Conservation (phyloP, 2,888 invertebrate genomes). For the Platypus cylindrus region DNA sequence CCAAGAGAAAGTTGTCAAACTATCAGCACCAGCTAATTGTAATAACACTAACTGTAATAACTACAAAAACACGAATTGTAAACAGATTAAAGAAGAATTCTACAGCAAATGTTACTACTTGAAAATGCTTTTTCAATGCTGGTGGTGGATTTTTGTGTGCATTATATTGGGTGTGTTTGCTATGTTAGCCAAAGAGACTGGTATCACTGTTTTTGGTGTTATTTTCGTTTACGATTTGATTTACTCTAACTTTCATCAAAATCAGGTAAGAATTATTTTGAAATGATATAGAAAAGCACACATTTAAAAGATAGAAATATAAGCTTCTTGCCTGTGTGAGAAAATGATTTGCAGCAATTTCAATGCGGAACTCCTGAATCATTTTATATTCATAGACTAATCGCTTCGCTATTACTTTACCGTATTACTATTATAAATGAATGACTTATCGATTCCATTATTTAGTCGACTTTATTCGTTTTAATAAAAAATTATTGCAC, state of each 20-base stretch:
- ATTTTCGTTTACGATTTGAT: conserved; percentile 81
- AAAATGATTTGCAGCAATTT: too few relatives aligned
- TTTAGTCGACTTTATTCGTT: too few relatives aligned
- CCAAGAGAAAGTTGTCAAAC: conserved; percentile 21
- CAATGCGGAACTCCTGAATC: too few relatives aligned
- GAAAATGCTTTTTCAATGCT: conserved; percentile 33
- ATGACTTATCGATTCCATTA: too few relatives aligned
- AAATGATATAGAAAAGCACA: conserved; percentile 26
- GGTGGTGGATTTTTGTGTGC: conserved; percentile 49
- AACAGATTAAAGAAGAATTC: too few relatives aligned
- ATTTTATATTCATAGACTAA: too few relatives aligned
- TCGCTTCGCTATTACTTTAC: too few relatives aligned
- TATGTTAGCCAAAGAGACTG: conserved; percentile 91
- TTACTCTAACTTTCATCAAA: conserved; percentile 33
- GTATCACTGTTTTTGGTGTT: conserved; percentile 80
- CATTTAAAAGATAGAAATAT: too few relatives aligned
- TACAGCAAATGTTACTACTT: conserved; percentile 28
- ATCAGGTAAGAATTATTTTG: conserved; percentile 13
- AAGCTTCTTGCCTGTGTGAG: too few relatives aligned
- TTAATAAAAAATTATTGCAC: too few relatives aligned
- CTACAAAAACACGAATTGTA: conserved; percentile 25
- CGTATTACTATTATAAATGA: too few relatives aligned
- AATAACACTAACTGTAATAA: conserved; percentile 30
- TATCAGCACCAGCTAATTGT: conserved; percentile 31
- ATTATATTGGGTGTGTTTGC: conserved; percentile 53